phyloP scores from a whole-genome alignment of 2,888 invertebrate species.

The Neoascia interrupta region DNA sequence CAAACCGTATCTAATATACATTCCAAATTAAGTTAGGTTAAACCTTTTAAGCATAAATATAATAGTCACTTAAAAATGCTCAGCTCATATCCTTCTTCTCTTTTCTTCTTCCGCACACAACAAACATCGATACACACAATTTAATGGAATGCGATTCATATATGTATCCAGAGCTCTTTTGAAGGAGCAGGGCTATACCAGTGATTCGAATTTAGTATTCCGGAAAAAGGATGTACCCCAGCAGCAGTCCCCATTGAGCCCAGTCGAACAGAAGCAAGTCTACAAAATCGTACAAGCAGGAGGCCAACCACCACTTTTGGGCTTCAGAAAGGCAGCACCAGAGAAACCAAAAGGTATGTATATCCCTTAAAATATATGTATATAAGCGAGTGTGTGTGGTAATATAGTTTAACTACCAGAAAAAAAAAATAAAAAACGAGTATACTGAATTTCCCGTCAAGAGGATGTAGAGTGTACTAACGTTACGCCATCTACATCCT shows the following conservation, averaged over 20 bases:
- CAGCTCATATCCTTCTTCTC: background rate
- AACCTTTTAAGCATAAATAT: too few species aligned
- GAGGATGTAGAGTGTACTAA: constrained; percentile 22
- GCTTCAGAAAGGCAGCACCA: constrained; percentile 94
- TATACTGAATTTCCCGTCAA: background rate
- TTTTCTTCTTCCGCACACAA: too few species aligned
- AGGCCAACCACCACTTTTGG: constrained; percentile 95
- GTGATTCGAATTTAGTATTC: constrained; percentile 93
- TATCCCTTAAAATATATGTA: background rate
- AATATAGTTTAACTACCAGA: constrained; percentile 30
- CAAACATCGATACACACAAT: constrained; percentile 25
- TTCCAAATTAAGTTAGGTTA: too few species aligned
- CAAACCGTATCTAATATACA: too few species aligned
- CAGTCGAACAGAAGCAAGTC: constrained; percentile 90
- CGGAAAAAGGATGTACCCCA: constrained; percentile 86
- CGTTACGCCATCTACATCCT: constrained; percentile 29
- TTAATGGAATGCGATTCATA: constrained; percentile 11
- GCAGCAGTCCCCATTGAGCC: constrained; percentile 85
- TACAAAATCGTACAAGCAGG: constrained; percentile 95
- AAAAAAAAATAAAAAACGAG: constrained; percentile 6
- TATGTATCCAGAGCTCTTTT: constrained; percentile 84
- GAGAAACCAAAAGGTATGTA: constrained; percentile 87
- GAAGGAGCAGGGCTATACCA: constrained; percentile 94
- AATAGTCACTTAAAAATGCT: too few species aligned
- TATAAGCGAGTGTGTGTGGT: constrained; percentile 13